Base-by-base conservation (phyloP, 1,140 invertebrate species). In the Drosophila punjabiensis region DNA sequence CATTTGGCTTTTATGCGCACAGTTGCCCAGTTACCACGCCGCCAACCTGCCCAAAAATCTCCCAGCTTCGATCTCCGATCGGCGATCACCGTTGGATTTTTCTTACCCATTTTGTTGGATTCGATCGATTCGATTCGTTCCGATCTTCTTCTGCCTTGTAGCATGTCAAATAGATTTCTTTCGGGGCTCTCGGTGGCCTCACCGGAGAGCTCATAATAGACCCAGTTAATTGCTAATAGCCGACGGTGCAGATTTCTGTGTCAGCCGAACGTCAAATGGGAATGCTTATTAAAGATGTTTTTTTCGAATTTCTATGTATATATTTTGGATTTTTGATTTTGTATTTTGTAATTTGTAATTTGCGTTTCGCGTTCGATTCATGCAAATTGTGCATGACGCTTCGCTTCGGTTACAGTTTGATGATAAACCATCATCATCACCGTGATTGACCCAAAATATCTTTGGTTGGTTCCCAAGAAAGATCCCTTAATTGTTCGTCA, bases 211-310 rank as follows among this genome's bases (percentile, higher is more conserved):
- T 90, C 82, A 90, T 90, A 90, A 90, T 90, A 90, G 87, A 84
- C 86, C 86, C 86, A 90, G 86, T 90, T 90, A 90, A 90, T 90
- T 90, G 86, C 86, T 90, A 90, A 90, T 90, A 90, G 86, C 86
- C 86, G 85, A 90, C 86, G 86, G 86, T 89, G 86, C 86, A 89
- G 86, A 89, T 89, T 89, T 89, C 86, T 89, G 81, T 90, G 86
- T 89, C 86, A 90, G 82, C 52, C 65, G 59, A 68, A 89, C 81
- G 85, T 88, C 84, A 88, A 88, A 68, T 83, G 76, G 43, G 65
- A 67, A 80, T 87, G 85, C 86, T 89, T 89, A 89, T 89, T 90
- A 89, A 85, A 90, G 82, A 85, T 68, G 62, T 75, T 82, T 24
- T 24, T 24, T 79, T 86, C 30, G 67, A 84, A 81, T 77, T 32